phyloP scores from a whole-genome alignment of 2,797 vertebrate genomes.

The Falco cherrug region DNA sequence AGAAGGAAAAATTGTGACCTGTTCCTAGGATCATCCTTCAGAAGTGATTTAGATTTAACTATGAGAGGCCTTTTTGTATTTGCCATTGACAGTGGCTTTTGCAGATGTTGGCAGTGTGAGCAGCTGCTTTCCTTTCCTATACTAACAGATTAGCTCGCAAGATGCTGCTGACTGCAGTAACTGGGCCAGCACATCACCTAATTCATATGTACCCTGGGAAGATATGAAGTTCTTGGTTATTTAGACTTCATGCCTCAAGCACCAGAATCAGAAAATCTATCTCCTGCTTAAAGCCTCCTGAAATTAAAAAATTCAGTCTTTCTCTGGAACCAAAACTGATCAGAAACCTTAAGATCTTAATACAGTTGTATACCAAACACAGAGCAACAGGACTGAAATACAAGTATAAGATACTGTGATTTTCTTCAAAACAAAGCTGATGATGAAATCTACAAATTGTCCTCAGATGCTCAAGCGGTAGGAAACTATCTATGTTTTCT shows the following conservation, averaged over 20 bases:
- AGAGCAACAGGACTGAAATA: background rate
- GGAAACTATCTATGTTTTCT: background rate
- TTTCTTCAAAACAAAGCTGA: background rate
- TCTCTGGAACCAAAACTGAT: background rate
- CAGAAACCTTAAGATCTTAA: background rate
- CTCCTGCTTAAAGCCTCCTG: background rate
- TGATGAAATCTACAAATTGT: background rate
- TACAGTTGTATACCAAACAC: background rate
- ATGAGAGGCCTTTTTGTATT: background rate
- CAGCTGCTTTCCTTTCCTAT: background rate
- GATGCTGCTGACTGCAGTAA: background rate
- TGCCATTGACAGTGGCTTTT: background rate
- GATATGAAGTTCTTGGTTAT: background rate
- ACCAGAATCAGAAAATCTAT: background rate
- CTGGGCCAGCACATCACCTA: background rate
- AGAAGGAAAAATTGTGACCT: background rate
- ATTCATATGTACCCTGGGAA: accelerated
- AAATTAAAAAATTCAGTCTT: background rate
- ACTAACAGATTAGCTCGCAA: accelerated
- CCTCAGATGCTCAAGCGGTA: background rate
- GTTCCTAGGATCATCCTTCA: background rate
- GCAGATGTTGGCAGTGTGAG: background rate
- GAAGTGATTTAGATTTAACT: background rate
- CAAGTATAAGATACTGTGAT: background rate
- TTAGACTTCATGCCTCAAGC: background rate